These are phyloP conservation scores for Lasioglossum lativentre DNA, from an alignment of 2,888 invertebrate genomes.

Conservation along the genomic window DNA sequence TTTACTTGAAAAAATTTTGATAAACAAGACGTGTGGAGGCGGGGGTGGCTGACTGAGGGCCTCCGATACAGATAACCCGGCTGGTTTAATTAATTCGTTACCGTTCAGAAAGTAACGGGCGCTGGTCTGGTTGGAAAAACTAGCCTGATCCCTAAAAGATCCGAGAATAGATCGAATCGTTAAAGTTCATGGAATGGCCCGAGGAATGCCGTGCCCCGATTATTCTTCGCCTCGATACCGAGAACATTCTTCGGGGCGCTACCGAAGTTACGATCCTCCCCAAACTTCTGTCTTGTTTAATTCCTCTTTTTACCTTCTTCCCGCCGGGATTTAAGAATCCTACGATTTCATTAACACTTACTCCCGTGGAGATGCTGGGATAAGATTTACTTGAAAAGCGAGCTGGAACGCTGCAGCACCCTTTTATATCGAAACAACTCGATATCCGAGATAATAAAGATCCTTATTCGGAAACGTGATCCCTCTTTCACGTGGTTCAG, in stretches of 20 bases:
- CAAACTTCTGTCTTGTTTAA: slow-evolving; percentile 19
- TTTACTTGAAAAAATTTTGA: slow-evolving; percentile 35
- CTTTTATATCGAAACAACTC: background rate
- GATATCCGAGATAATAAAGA: background rate
- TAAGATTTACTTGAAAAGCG: background rate
- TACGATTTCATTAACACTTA: background rate
- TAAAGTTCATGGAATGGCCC: slow-evolving; percentile 40
- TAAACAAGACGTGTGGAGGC: background rate
- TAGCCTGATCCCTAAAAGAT: slow-evolving; percentile 25
- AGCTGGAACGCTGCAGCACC: background rate
- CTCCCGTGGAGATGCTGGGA: background rate
- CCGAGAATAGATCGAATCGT: slow-evolving; percentile 28
- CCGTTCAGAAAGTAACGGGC: slow-evolving; percentile 23
- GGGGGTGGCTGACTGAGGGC: background rate
- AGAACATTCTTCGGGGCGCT: slow-evolving; percentile 25
- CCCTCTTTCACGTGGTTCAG: background rate
- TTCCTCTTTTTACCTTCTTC: background rate
- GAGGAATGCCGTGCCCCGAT: slow-evolving; percentile 43
- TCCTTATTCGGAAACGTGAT: background rate
- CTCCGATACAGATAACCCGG: slow-evolving; percentile 23
- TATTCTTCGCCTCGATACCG: slow-evolving; percentile 36
- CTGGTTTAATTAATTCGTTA: slow-evolving; percentile 66
- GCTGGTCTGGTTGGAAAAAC: slow-evolving; percentile 12
- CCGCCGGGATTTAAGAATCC: background rate
- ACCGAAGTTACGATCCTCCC: slow-evolving; percentile 25